Base-by-base conservation (phyloP, 2,797 vertebrate genomes). In the Catamblyrhynchus diadema region DNA sequence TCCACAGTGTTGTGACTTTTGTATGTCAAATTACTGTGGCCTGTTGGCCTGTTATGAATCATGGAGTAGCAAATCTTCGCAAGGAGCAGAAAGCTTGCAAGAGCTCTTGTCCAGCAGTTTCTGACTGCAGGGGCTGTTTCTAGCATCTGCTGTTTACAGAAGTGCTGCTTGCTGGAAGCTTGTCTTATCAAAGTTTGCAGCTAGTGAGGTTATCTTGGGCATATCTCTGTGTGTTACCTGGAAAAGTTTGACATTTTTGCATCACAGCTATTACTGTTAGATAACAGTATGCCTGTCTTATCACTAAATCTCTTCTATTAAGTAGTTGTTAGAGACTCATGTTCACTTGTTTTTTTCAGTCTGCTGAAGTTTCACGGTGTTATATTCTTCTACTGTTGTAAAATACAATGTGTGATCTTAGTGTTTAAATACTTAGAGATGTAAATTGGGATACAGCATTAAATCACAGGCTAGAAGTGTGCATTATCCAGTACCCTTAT, bases 191-290 rank as follows among this genome's bases (percentile, higher is more conserved):
- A 47, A 57, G n/a, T 27, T 72, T 33, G 54, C 22, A 81, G 65
- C 78, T 78, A 24, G 85, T 66, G 65, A 74, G 72, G 54, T 90
- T 91, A 91, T 94, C 94, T 90, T 90, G 35, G 69, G 41, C 69
- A 37, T 17, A 61, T 78, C 69, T 74, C 35, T 77, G 3, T 37
- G 23, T 81, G 50, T 79, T 88, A 54, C 73, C 59, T 91, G 81
- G 69, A 41, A 89, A 85, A 87, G 62, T 83, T 30, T 81, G 88
- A 71, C 62, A 27, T 72, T 93, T 95, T 73, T 93, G 54, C 56
- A 24, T 86, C 0, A 0, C 37, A 60, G 51, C 66, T 65, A 9
- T 84, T 88, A 19, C 70, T 91, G 45, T n/a, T 4, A 17, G 79
- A 41, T 87, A 93, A 45, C 56, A 30, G 30, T 17, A 6, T 79